Conservation (phyloP, 2,888 invertebrate genomes). For the Drosophila robusta region DNA sequence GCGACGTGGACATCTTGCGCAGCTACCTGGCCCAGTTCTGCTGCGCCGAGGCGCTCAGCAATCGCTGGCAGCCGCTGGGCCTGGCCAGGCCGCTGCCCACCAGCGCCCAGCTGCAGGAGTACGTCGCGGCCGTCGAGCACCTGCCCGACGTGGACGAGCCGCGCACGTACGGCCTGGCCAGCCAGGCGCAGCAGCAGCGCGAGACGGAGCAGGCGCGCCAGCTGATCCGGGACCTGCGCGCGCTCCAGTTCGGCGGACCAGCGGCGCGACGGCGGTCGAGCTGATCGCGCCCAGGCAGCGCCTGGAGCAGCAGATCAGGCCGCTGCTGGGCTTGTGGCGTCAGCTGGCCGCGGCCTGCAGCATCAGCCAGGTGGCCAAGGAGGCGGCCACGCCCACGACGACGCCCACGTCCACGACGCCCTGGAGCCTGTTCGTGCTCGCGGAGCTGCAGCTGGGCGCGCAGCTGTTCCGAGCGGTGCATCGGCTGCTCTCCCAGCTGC, state of each 20-base stretch:
- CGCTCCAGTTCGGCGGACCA: conserved; percentile 66
- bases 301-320: conserved; percentile 88
- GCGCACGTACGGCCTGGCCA: conserved; percentile 82
- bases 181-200: conserved; percentile 81
- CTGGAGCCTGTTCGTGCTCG: conserved; percentile 82
- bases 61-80: conserved; percentile 87
- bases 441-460: conserved; percentile 80
- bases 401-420: conserved; percentile 58
- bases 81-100: conserved; percentile 82
- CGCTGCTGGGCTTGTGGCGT: conserved; percentile 93
- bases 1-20: conserved; percentile 86
- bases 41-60: conserved; percentile 87
- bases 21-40: conserved; percentile 87
- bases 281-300: conserved; percentile 51
- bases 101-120: conserved; percentile 82
- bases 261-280: conserved; percentile 2
- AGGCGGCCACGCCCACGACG: conserved; percentile 33
- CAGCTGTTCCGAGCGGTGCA: conserved; percentile 82
- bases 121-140: conserved; percentile 79
- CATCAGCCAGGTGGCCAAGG: conserved; percentile 72
- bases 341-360: conserved; percentile 87
- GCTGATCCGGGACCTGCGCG: conserved; percentile 80
- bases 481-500: conserved; percentile 78
- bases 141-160: conserved; percentile 83
- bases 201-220: conserved; percentile 80